Conservation (phyloP, 92 coral and sea anemone genomes). For the Palythoa caribaeorum region DNA sequence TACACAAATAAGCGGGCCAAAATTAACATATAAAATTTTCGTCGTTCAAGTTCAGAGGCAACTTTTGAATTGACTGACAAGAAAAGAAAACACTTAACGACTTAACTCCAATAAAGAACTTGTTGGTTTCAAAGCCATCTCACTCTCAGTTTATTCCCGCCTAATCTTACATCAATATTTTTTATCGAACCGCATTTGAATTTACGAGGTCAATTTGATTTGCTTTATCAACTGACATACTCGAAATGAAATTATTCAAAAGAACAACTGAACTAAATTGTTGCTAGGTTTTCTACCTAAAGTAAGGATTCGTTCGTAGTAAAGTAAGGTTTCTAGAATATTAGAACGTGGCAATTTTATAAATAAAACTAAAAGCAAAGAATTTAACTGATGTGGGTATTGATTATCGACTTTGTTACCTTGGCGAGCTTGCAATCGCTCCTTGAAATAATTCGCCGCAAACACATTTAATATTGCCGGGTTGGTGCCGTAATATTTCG, state of each 20-base stretch:
- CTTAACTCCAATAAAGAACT: not conserved
- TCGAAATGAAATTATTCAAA: no score
- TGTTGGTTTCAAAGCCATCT: not conserved
- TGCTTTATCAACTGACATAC: no score
- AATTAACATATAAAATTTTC: not conserved
- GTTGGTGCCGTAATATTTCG: conserved; percentile 89
- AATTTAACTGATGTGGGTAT: not conserved
- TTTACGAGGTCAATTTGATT: not conserved
- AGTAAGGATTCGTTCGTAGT: not conserved
- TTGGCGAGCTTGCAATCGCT: conserved; percentile 79
- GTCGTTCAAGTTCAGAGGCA: not conserved
- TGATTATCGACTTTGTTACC: conserved; percentile 42
- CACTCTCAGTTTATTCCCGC: not conserved
- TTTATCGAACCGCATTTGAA: not conserved
- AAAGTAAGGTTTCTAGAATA: not conserved
- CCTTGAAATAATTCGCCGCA: conserved; percentile 89
- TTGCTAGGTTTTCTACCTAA: not conserved
- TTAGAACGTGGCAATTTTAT: not conserved
- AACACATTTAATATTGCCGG: conserved; percentile 80
- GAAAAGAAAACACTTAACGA: not conserved
- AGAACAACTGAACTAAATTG: not conserved
- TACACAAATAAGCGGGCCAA: not conserved
- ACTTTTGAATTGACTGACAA: not conserved
- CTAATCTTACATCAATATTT: not conserved
- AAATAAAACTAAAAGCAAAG: not conserved